Base-by-base conservation (phyloP, 2,797 vertebrate genomes). In the Rachycentron canadum region DNA sequence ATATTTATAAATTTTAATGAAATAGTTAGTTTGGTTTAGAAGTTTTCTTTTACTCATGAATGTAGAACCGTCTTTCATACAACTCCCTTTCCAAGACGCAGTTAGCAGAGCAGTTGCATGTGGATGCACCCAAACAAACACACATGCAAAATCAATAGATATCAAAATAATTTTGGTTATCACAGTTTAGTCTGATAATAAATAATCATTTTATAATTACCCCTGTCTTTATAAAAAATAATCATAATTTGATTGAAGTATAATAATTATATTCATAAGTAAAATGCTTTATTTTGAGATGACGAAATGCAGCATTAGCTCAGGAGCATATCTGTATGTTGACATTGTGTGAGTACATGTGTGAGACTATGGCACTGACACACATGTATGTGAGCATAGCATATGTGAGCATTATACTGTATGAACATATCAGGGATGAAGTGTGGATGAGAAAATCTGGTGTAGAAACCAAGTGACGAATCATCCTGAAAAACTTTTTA, bases 401-500 rank as follows among this genome's bases (percentile, higher is more conserved):
- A 49, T 23, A 11, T 32, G 16, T 66, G 21, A 28, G 2, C 4
- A 40, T 43, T 23, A 32, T n/a, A 23, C 43, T n/a, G 32, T 40
- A 38, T 23, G 11, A 63, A 60, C 53, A 66, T 28, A 12, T 65
- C 66, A 56, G 21, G 2, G 19, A 50, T 3, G 2, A 73, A 71
- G 12, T 5, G 14, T 3, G 17, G 28, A 75, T 34, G 26, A 60
- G 8, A 25, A 69, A 82, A 70, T 32, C n/a, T 58, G 26, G 5
- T 58, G 60, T 50, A 52, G 59, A 82, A 64, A 36, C 17, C 3
- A 0, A 30, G 32, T 10, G 28, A 64, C 21, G 2, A 73, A 72
- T 78, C 57, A 64, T 63, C 38, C 64, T 38, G 38, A 49, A 73
- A 73, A 73, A 61, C 70, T 30, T 66, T 67, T 57, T 3, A 5